Base-by-base conservation (phyloP, 2,888 invertebrate species). In the Pristionchus japonicus region DNA sequence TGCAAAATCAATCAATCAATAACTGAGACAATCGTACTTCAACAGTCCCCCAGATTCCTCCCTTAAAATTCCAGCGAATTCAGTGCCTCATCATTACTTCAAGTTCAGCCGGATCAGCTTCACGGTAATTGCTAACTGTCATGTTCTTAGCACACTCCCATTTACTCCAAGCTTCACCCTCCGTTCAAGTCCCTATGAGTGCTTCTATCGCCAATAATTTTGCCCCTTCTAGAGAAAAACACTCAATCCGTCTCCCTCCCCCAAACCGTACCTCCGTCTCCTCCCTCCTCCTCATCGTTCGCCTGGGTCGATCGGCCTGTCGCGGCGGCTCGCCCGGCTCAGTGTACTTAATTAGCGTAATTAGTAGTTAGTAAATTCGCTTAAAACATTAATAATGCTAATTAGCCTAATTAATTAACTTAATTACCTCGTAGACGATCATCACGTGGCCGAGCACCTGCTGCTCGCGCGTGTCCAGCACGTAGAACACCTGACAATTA, bases 371-470 rank as follows among this genome's bases (percentile, higher is more conserved):
- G 47, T 13, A 6, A 47, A 47, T 47, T 47, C 47, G 9, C 13
- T 49, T 49, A 49, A 49, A 15, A 17, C 7, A 49, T 49, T 1
- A 15, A 17, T 1, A 2, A 52, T 20, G 3, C 20, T 52, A 52
- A n/a, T n/a, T n/a, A n/a, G n/a, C n/a, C n/a, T n/a, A n/a, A n/a
- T n/a, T n/a, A n/a, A n/a, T n/a, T n/a, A n/a, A n/a, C n/a, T n/a
- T n/a, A n/a, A n/a, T n/a, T n/a, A n/a, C n/a, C n/a, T 89, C 89
- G 83, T 92, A 92, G 11, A 89, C 87, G 43, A 92, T 90, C 89
- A 92, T 90, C 4, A 91, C 89, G 82, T 90, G 89, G 13, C 92
- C 92, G 31, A 91, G 52, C 52, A 80, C 77, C 43, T 52, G 49
- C 77, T 90, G 90, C 27, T 77, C 87, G 7, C 87, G 89, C 61